A percentile compares a stretch with the other conserved stretches of the same genome.
These are phyloP conservation scores for Rugalucina vietnamica DNA, from an alignment of 2,888 invertebrate genomes.

Conservation along the genomic window DNA sequence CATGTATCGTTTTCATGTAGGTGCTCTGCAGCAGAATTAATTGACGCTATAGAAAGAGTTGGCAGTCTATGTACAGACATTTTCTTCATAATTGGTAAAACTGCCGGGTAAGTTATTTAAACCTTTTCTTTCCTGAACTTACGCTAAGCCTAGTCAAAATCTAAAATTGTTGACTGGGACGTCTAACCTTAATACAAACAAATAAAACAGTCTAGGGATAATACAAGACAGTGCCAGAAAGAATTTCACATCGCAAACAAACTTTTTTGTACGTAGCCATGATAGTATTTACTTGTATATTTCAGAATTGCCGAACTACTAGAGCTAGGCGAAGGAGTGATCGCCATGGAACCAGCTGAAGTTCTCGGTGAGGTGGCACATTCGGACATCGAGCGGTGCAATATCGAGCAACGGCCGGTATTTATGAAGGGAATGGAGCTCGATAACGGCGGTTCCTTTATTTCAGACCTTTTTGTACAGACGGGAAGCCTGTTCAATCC, in stretches of 20 bases:
- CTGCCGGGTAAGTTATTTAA: slow-evolving; percentile 55
- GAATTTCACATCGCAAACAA: no score
- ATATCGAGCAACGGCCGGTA: slow-evolving; percentile 63
- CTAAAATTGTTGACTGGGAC: no score
- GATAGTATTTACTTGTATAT: no score
- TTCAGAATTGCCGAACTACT: slow-evolving; percentile 57
- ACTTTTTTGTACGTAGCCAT: no score
- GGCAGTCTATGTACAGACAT: slow-evolving; percentile 67
- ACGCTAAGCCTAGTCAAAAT: no score
- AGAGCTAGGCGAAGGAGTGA: slow-evolving; percentile 65
- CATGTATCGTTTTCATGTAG: no score
- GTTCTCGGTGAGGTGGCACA: slow-evolving; percentile 65
- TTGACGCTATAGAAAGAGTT: slow-evolving; percentile 59
- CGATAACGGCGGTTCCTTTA: slow-evolving; percentile 60
- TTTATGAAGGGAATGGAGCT: slow-evolving; percentile 55
- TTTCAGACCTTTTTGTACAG: slow-evolving; percentile 65
- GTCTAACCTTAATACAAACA: no score
- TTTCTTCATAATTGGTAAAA: slow-evolving; percentile 69
- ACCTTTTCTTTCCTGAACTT: no score
- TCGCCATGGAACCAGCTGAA: slow-evolving; percentile 62
- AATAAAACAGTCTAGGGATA: no score
- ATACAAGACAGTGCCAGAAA: no score
- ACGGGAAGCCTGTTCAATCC: slow-evolving; percentile 63
- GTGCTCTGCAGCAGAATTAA: slow-evolving; percentile 54
- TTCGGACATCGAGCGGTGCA: slow-evolving; percentile 61